phyloP scores from a whole-genome alignment of 2,797 vertebrate species.

The Clamator glandarius region DNA sequence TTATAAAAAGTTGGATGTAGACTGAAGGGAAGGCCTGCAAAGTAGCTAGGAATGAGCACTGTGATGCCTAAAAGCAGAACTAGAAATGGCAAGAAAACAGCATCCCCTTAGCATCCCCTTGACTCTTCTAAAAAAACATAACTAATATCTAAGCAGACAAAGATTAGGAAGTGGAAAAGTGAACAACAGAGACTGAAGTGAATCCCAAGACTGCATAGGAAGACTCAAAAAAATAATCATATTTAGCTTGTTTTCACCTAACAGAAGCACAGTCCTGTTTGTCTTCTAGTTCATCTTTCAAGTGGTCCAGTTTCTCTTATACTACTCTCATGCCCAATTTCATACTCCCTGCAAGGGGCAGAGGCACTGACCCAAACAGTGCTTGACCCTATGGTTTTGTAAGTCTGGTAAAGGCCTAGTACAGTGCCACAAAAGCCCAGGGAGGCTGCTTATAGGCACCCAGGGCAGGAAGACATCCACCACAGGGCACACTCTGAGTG shows the following conservation, averaged over 20 bases:
- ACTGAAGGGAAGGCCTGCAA: background rate
- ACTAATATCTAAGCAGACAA: background rate
- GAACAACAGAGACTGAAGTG: no score
- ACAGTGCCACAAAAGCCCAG: accelerated
- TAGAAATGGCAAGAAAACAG: background rate
- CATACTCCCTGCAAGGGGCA: background rate
- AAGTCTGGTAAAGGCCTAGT: background rate
- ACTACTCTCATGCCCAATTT: background rate
- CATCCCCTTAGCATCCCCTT: background rate
- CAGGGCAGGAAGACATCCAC: background rate
- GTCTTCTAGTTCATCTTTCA: background rate
- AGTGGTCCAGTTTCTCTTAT: background rate
- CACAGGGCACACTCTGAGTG: accelerated
- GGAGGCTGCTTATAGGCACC: background rate
- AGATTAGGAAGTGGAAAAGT: background rate
- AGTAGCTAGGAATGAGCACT: background rate
- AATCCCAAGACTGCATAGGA: background rate
- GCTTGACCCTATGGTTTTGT: no score
- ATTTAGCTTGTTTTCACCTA: background rate
- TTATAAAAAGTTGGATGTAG: background rate
- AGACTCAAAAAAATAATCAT: background rate
- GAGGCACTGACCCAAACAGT: background rate
- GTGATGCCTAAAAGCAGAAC: background rate
- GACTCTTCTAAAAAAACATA: background rate
- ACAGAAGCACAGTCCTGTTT: background rate